Percentiles rank a stretch among this genome's conserved stretches.
These are phyloP conservation scores for Amiota mariae DNA, from an alignment of 2,888 invertebrate genomes.

Conservation along the genomic window DNA sequence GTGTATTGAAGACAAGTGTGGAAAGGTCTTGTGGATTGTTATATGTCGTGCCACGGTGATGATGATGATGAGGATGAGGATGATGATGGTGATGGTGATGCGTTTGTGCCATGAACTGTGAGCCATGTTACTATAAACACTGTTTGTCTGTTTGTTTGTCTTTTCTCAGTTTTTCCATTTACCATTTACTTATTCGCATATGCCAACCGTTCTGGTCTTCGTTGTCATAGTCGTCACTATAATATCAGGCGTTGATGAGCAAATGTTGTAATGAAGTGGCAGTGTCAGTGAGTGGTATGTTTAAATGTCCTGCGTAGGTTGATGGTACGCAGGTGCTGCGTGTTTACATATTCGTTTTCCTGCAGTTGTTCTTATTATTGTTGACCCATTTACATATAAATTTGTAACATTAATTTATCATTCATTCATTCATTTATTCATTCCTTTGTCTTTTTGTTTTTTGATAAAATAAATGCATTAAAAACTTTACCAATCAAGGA, in stretches of 20 bases:
- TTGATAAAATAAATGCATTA: neutral
- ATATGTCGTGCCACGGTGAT: neutral
- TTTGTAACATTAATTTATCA: slow-evolving; percentile 14
- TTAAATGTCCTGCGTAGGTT: neutral
- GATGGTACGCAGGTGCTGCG: neutral
- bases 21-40: slow-evolving; percentile 7
- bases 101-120: slow-evolving; percentile 16
- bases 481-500: slow-evolving; percentile 23
- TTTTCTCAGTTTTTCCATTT: neutral
- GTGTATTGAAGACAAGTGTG: neutral
- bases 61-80: neutral
- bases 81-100: neutral
- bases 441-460: neutral
- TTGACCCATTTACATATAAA: slow-evolving; percentile 28
- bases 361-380: slow-evolving; percentile 14
- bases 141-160: neutral
- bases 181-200: neutral
- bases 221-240: no score
- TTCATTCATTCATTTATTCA: no score
- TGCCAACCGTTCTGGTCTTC: neutral
- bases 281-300: no score
- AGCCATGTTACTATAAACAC: no score
- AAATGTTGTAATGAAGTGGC: neutral
- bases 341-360: neutral
- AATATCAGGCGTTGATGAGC: neutral